Evolutionary conservation across 2,888 invertebrate genomes (phyloP).

Genomic region (Diplolepis rosae): DNA sequence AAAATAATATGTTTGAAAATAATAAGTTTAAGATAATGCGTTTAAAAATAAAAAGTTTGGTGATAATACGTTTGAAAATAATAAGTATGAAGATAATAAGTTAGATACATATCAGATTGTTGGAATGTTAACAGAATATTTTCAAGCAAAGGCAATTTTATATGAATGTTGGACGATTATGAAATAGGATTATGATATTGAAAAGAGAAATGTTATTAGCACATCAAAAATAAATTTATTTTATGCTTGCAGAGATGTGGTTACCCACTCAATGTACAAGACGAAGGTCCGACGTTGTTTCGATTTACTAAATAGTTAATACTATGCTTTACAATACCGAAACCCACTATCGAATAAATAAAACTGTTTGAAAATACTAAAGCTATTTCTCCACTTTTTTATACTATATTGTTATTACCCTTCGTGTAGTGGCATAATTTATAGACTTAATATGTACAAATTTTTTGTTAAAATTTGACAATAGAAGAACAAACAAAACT

Average conservation of each 20-base stretch:
- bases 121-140: conserved; percentile 12
- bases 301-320: conserved; percentile 50
- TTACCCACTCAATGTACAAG: conserved; percentile 55
- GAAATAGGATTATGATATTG: conserved; percentile 18
- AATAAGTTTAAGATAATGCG: neutral
- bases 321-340: conserved; percentile 50
- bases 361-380: conserved; percentile 58
- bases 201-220: conserved; percentile 43
- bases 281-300: conserved; percentile 46
- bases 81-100: conserved; percentile 7
- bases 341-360: conserved; percentile 55
- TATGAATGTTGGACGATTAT: conserved; percentile 2
- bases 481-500: neutral
- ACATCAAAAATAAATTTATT: conserved; percentile 69
- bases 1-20: conserved; percentile 15
- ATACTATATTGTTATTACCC: neutral
- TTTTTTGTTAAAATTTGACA: neutral
- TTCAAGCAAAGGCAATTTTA: conserved; percentile 16
- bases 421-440: neutral
- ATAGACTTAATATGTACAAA: neutral
- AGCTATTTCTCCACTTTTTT: conserved; percentile 16
- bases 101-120: conserved; percentile 26
- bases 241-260: conserved; percentile 53
- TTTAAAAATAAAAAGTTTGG: neutral
- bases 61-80: neutral